Evolutionary conservation across 2,888 invertebrate species (phyloP).

Genomic region (Eupithecia dodoneata): DNA sequence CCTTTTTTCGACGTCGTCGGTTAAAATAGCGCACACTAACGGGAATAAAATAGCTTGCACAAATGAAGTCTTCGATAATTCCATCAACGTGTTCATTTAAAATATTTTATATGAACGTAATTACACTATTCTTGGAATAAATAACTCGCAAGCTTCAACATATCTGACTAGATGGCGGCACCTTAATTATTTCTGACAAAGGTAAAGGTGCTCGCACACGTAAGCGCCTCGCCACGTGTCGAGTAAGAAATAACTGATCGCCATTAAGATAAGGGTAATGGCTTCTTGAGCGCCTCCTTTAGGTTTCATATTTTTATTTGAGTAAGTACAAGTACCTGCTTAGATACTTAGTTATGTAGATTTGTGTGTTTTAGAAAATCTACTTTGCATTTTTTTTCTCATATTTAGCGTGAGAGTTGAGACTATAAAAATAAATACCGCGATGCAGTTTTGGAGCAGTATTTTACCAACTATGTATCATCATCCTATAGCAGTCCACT

Average conservation of each 20-base stretch:
- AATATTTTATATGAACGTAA: background rate
- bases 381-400: background rate
- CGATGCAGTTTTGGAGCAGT: background rate
- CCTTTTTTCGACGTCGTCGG: no score
- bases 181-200: conserved; percentile 25
- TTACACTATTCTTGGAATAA: background rate
- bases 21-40: background rate
- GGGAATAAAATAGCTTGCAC: background rate
- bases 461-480: no score
- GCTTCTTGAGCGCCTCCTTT: conserved; percentile 21
- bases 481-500: no score
- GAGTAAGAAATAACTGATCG: conserved; percentile 25
- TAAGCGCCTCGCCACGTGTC: conserved; percentile 15
- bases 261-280: conserved; percentile 31
- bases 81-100: background rate
- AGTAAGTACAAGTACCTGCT: conserved; percentile 11
- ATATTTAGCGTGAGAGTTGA: background rate
- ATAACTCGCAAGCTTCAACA: background rate
- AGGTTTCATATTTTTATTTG: conserved; percentile 1
- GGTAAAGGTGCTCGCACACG: conserved; percentile 31
- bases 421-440: background rate
- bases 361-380: background rate
- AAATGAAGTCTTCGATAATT: background rate
- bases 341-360: conserved; percentile 3
- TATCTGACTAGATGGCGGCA: conserved; percentile 1